These are phyloP conservation scores for Brevimyrus niger DNA, from an alignment of 2,113 vertebrate genomes.

Conservation along the genomic window DNA sequence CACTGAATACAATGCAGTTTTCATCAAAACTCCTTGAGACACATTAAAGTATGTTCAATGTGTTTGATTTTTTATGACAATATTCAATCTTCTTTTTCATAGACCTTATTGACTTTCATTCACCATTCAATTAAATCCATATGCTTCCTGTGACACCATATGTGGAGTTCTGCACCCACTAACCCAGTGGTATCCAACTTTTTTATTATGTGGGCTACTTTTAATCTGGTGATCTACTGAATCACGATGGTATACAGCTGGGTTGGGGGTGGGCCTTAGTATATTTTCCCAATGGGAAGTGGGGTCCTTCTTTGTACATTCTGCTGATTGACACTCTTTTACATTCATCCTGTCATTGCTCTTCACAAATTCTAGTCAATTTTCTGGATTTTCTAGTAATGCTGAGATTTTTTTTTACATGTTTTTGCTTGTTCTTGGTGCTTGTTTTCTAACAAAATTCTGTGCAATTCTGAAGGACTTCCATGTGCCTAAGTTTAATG, in stretches of 20 bases:
- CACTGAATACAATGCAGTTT: neutral
- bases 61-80: neutral
- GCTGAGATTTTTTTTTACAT: neutral
- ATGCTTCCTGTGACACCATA: neutral
- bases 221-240: neutral
- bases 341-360: neutral
- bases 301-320: neutral
- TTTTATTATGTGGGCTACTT: neutral
- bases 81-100: neutral
- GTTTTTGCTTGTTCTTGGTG: neutral
- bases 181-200: neutral
- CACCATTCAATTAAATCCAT: neutral
- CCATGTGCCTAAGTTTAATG: neutral
- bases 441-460: neutral
- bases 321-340: neutral
- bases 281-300: neutral
- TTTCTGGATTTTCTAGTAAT: neutral
- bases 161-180: neutral
- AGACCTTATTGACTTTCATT: neutral
- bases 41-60: neutral
- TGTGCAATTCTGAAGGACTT: neutral
- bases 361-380: neutral
- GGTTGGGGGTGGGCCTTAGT: neutral
- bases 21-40: neutral
- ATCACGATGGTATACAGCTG: neutral